These are phyloP conservation scores for Stercorarius parasiticus DNA, from an alignment of 2,113 vertebrate species.

Conservation along the genomic window DNA sequence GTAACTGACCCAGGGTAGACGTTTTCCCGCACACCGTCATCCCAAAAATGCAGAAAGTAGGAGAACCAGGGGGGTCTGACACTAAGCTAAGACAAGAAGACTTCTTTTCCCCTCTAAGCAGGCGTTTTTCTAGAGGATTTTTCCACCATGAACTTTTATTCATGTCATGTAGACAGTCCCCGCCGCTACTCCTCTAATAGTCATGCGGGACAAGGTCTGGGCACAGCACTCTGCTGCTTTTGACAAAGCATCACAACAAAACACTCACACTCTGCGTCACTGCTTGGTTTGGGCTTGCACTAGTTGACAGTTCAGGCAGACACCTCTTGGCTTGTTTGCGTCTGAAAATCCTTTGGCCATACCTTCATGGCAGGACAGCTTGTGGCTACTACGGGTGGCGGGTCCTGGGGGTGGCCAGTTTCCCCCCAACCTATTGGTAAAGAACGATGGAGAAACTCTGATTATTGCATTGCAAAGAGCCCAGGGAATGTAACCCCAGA, in stretches of 20 bases:
- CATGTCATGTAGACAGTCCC: too few species aligned
- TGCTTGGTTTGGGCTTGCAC: neutral
- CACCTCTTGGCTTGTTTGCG: neutral
- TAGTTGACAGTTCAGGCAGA: neutral
- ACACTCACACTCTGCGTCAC: too few species aligned
- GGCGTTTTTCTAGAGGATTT: neutral
- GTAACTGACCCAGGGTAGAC: neutral
- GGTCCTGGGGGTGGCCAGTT: neutral
- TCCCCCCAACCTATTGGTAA: neutral
- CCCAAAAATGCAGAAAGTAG: neutral
- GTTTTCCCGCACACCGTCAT: neutral
- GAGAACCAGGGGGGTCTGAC: neutral
- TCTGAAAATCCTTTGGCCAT: neutral
- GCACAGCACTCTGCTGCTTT: neutral
- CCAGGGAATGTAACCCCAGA: neutral
- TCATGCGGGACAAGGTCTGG: neutral
- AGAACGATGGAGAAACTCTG: neutral
- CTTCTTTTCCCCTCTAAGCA: too few species aligned
- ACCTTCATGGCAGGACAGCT: neutral
- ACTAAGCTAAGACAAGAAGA: neutral
- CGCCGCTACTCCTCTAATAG: neutral
- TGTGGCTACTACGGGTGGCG: accelerated
- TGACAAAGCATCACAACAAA: neutral
- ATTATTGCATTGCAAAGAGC: neutral
- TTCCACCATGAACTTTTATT: neutral